Percentiles rank a stretch among this genome's conserved stretches.
Evolutionary conservation across 2,888 invertebrate species (phyloP).

Genomic region (Palloptera scutellata): DNA sequence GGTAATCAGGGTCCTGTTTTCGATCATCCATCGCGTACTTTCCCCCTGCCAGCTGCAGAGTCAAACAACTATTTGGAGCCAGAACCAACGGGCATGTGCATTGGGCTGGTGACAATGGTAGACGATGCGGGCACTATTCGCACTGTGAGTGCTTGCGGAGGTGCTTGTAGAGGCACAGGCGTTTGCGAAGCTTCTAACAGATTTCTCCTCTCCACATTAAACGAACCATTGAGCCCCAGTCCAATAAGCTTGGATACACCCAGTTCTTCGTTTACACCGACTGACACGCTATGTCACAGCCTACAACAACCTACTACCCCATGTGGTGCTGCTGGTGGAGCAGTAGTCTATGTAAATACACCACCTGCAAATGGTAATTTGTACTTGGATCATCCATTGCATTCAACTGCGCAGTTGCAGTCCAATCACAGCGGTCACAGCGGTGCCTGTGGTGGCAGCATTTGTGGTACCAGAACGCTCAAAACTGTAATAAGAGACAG

Average conservation of each 20-base stretch:
- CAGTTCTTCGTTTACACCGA: conserved; percentile 65
- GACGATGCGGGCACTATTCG: no score
- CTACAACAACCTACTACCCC: conserved; percentile 39
- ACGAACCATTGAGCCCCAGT: conserved; percentile 53
- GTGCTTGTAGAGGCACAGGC: no score
- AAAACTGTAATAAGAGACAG: conserved; percentile 46
- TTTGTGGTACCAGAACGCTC: conserved; percentile 1
- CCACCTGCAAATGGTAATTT: conserved; percentile 64
- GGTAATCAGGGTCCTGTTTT: conserved; percentile 61
- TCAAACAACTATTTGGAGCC: conserved; percentile 61
- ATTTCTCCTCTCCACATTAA: conserved; percentile 34
- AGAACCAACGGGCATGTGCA: conserved; percentile 46
- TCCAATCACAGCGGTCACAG: conserved; percentile 42
- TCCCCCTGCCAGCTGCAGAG: conserved; percentile 43
- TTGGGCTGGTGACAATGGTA: conserved; percentile 17
- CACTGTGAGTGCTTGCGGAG: no score
- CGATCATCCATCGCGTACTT: conserved; percentile 62
- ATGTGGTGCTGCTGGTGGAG: conserved; percentile 27
- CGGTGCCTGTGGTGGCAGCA: conserved; percentile 16
- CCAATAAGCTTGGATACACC: conserved; percentile 63
- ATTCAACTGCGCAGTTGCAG: conserved; percentile 36
- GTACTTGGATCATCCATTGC: conserved; percentile 68
- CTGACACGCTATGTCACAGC: conserved; percentile 65
- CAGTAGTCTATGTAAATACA: conserved; percentile 40
- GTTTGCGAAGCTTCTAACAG: no score